phyloP scores from a whole-genome alignment of 2,797 vertebrate genomes.

The Melanotaenia parkinsoni region DNA sequence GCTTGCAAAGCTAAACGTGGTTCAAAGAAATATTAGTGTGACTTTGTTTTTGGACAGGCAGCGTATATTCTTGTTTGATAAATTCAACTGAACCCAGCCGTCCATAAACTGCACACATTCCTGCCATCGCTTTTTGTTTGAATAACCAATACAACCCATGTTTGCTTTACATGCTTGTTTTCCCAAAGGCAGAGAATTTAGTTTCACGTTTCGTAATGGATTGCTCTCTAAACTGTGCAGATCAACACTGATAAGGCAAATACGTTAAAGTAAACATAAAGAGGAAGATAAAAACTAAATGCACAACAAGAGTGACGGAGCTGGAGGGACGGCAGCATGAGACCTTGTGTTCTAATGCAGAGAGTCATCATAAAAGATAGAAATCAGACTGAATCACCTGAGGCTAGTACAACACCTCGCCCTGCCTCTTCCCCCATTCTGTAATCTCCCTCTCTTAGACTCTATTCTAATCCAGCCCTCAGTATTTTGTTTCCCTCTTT shows the following conservation, averaged over 20 bases:
- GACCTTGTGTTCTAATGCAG: conserved; percentile 60
- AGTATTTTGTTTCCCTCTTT: conserved; percentile 34
- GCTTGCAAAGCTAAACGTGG: not conserved
- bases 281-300: conserved; percentile 18
- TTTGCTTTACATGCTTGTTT: conserved; percentile 1
- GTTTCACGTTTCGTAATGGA: not conserved
- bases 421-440: conserved; percentile 2
- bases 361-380: conserved; percentile 63
- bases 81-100: not conserved
- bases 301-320: conserved; percentile 9
- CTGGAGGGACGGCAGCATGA: conserved; percentile 36
- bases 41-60: not conserved
- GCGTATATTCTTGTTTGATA: not conserved
- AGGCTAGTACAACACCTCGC: conserved; percentile 58
- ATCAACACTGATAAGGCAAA: conserved; percentile 3
- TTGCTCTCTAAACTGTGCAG: conserved; percentile 1
- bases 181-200: conserved; percentile 9
- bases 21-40: not conserved
- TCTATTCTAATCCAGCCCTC: conserved; percentile 48
- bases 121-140: not conserved
- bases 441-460: conserved; percentile 32
- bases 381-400: conserved; percentile 61
- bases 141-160: not conserved
- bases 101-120: not conserved
- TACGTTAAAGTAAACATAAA: conserved; percentile 14